Evolutionary conservation across 2,888 invertebrate genomes (phyloP).

Genomic region (Palloptera scutellata): DNA sequence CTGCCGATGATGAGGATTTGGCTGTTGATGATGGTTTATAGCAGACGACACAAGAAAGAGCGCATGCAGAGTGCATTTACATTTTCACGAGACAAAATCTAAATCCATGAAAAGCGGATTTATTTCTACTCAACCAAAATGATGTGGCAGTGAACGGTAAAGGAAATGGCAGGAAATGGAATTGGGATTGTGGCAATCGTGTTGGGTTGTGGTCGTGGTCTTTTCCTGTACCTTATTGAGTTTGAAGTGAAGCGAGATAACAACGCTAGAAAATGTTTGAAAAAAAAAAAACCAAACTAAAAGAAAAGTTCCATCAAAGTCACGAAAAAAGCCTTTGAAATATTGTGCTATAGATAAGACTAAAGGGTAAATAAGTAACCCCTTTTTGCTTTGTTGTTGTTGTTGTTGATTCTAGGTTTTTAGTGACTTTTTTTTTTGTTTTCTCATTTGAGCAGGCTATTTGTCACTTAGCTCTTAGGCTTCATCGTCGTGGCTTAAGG

Average conservation of each 20-base stretch:
- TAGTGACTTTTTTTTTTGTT: too few relatives aligned
- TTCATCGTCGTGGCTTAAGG: too few relatives aligned
- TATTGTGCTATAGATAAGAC: slow-evolving; percentile 28
- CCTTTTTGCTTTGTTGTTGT: slow-evolving; percentile 16
- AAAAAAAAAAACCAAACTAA: not conserved
- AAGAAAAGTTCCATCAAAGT: slow-evolving; percentile 33
- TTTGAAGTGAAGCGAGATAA: not conserved
- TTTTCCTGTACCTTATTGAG: not conserved
- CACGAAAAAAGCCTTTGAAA: slow-evolving; percentile 30
- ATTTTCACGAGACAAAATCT: slow-evolving; percentile 23
- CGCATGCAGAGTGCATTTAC: slow-evolving; percentile 32
- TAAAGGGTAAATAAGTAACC: not conserved
- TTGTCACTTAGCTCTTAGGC: slow-evolving; percentile 21
- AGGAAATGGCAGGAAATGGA: too few relatives aligned
- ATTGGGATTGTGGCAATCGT: too few relatives aligned
- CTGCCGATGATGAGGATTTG: too few relatives aligned
- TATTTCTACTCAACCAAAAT: slow-evolving; percentile 5
- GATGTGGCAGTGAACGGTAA: too few relatives aligned
- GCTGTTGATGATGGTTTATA: too few relatives aligned
- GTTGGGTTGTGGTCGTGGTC: too few relatives aligned
- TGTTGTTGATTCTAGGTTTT: too few relatives aligned
- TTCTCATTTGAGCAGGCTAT: slow-evolving; percentile 1
- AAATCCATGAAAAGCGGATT: slow-evolving; percentile 35
- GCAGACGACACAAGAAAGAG: too few relatives aligned
- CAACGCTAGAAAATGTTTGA: not conserved